These are phyloP conservation scores for Metacarcinus magister DNA, from an alignment of 2,888 invertebrate genomes.

Conservation along the genomic window DNA sequence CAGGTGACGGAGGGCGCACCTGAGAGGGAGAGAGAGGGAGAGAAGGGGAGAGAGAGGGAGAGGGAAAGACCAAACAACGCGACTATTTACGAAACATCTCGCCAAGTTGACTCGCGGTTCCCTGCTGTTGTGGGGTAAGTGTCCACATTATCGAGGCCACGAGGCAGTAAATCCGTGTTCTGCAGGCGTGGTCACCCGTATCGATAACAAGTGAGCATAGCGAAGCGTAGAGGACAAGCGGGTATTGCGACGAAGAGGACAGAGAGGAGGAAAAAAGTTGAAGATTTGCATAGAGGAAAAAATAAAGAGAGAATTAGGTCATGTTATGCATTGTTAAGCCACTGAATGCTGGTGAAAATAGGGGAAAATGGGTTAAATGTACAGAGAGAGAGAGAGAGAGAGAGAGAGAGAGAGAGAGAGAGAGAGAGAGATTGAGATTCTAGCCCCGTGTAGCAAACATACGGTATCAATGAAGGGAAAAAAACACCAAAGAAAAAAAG, in stretches of 20 bases:
- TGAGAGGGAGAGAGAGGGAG: background rate
- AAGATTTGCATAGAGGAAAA: background rate
- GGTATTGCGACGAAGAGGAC: background rate
- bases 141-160: constrained; percentile 37
- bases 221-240: background rate
- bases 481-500: constrained; percentile 13
- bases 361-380: background rate
- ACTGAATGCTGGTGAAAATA: background rate
- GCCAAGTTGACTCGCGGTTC: background rate
- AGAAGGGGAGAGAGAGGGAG: background rate
- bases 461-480: background rate
- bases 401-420: constrained; percentile 60
- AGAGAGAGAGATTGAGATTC: constrained; percentile 59
- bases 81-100: constrained; percentile 15
- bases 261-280: background rate
- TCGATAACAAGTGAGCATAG: background rate
- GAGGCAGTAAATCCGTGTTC: constrained; percentile 6
- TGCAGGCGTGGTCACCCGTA: background rate
- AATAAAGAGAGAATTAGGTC: background rate
- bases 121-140: background rate
- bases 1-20: background rate
- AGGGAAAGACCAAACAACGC: constrained; percentile 33
- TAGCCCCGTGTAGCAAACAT: background rate
- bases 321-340: background rate
- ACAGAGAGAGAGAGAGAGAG: constrained; percentile 65